phyloP scores from a whole-genome alignment of 2,113 vertebrate genomes.

The Petromus typicus region DNA sequence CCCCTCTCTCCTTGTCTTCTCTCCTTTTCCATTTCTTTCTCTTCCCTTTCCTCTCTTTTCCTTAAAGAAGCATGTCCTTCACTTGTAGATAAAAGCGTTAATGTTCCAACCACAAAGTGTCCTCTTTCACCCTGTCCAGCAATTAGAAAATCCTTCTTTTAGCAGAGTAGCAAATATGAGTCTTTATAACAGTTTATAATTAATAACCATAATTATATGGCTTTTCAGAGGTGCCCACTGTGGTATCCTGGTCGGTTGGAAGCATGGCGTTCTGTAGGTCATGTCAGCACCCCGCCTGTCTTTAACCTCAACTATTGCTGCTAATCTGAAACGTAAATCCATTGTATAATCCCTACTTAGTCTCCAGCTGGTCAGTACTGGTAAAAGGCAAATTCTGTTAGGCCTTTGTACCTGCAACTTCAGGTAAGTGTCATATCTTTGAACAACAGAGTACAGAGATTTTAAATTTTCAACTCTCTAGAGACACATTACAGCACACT shows the following conservation, averaged over 20 bases:
- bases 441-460: constrained; percentile 45
- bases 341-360: constrained; percentile 26
- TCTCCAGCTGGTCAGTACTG: constrained; percentile 12
- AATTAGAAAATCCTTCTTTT: neutral
- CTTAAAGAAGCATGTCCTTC: neutral
- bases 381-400: neutral
- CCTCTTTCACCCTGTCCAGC: neutral
- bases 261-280: neutral
- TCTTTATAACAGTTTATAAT: neutral
- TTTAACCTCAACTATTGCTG: neutral
- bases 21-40: neutral
- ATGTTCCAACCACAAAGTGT: neutral
- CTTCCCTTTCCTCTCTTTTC: neutral
- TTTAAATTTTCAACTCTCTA: neutral
- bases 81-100: neutral
- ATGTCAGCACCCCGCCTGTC: neutral
- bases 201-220: neutral
- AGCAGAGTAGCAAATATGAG: neutral
- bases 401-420: neutral
- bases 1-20: neutral
- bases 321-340: constrained; percentile 43
- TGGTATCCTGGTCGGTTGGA: neutral
- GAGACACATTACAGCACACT: constrained; percentile 12
- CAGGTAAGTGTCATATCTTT: neutral
- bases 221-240: neutral